A percentile compares a stretch with the other conserved stretches of the same genome.
Conservation (phyloP, 2,888 invertebrate genomes). For the Euproctis similis region DNA sequence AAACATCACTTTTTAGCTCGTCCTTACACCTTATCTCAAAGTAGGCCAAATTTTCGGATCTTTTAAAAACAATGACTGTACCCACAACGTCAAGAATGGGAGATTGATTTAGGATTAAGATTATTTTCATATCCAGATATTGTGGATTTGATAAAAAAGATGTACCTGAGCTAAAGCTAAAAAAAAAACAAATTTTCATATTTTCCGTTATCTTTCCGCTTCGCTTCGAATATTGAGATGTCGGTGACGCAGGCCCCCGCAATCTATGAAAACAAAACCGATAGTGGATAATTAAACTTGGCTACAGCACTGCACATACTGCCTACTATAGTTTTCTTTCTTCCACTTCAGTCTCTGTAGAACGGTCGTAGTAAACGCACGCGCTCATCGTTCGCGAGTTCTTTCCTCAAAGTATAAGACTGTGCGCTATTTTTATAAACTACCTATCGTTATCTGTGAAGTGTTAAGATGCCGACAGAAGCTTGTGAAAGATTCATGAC, state of each 20-base stretch:
- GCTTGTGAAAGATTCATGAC: slow-evolving; percentile 44
- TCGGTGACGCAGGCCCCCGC: slow-evolving; percentile 14
- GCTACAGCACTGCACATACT: too few relatives aligned
- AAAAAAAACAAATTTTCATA: neutral
- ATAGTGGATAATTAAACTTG: slow-evolving; percentile 23
- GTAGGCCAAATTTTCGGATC: too few relatives aligned
- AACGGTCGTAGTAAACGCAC: slow-evolving; percentile 9
- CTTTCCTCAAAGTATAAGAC: slow-evolving; percentile 5
- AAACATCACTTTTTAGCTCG: too few relatives aligned
- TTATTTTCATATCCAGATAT: too few relatives aligned
- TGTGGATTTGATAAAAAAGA: too few relatives aligned
- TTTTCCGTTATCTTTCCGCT: slow-evolving; percentile 10
- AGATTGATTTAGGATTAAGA: too few relatives aligned
- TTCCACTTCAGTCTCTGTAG: slow-evolving; percentile 15
- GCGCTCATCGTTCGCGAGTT: slow-evolving; percentile 3
- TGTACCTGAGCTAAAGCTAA: too few relatives aligned
- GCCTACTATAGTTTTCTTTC: neutral
- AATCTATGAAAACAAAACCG: slow-evolving; percentile 18
- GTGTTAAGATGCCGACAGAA: slow-evolving; percentile 44
- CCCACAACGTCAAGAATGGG: too few relatives aligned
- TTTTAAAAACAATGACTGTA: too few relatives aligned
- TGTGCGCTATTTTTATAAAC: slow-evolving; percentile 8
- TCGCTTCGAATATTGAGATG: slow-evolving; percentile 7
- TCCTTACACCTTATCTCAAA: too few relatives aligned
- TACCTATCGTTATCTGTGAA: slow-evolving; percentile 15